phyloP scores from a whole-genome alignment of 1,140 invertebrate species.

The Camponotus floridanus region DNA sequence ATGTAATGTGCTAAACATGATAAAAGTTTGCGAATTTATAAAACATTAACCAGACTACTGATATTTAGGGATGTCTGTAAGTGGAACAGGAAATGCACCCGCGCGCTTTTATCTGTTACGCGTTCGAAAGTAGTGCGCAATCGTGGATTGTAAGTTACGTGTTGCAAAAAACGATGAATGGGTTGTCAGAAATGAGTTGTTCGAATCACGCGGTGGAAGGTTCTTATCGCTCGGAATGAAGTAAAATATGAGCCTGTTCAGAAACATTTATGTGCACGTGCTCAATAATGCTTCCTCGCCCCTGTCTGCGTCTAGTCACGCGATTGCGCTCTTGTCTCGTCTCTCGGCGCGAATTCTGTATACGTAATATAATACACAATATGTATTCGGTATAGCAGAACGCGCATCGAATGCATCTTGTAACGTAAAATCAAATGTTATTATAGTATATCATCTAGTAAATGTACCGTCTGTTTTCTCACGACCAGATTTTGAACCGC shows the following conservation, averaged over 20 bases:
- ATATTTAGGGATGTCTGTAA: background rate
- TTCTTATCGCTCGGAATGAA: slow-evolving; percentile 59
- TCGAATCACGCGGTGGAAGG: slow-evolving; percentile 57
- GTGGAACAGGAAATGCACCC: slow-evolving; percentile 3
- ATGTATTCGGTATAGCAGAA: slow-evolving; percentile 34
- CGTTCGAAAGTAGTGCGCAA: slow-evolving; percentile 35
- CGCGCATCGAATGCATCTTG: slow-evolving; percentile 6
- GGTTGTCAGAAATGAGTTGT: slow-evolving; percentile 64
- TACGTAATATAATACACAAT: slow-evolving; percentile 43
- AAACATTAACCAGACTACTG: too few relatives aligned
- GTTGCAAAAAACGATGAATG: slow-evolving; percentile 59
- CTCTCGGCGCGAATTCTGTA: slow-evolving; percentile 19
- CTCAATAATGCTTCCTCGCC: slow-evolving; percentile 55
- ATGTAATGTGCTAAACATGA: too few relatives aligned
- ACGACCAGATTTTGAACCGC: slow-evolving; percentile 4
- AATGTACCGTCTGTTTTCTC: slow-evolving; percentile 15
- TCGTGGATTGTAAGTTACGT: slow-evolving; percentile 48
- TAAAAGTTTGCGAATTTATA: background rate
- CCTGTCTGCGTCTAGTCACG: slow-evolving; percentile 56
- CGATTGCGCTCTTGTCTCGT: slow-evolving; percentile 54
- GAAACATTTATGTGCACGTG: slow-evolving; percentile 64
- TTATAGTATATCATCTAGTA: slow-evolving; percentile 1
- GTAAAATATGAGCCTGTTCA: slow-evolving; percentile 63
- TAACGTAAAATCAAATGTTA: slow-evolving; percentile 36
- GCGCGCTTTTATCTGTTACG: slow-evolving; percentile 28